phyloP scores from a whole-genome alignment of 2,113 vertebrate genomes.

The Dipodomys spectabilis region DNA sequence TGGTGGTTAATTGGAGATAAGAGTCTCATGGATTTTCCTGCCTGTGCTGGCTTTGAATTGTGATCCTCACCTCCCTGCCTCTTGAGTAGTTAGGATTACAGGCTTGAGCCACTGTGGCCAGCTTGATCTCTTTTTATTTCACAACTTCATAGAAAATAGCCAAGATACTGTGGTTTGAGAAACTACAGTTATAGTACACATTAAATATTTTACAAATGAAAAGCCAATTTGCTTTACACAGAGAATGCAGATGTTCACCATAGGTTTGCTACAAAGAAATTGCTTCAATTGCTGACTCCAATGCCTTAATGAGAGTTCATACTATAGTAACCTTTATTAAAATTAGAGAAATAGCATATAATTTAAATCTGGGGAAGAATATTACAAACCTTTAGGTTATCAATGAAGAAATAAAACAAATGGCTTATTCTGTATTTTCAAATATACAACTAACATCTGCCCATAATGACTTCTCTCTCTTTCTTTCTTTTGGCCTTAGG shows the following conservation, averaged over 20 bases:
- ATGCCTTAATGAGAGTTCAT: slow-evolving; percentile 68
- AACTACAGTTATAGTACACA: slow-evolving; percentile 22
- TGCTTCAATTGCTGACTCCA: slow-evolving; percentile 65
- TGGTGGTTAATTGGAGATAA: too few species aligned
- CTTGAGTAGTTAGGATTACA: too few species aligned
- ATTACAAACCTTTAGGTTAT: slow-evolving; percentile 64
- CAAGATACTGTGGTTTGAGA: slow-evolving; percentile 41
- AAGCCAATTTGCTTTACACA: slow-evolving; percentile 72
- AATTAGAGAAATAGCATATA: slow-evolving; percentile 73
- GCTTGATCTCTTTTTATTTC: not conserved
- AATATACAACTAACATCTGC: slow-evolving; percentile 64
- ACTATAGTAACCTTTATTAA: slow-evolving; percentile 76
- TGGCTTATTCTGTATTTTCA: slow-evolving; percentile 65
- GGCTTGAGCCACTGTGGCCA: too few species aligned
- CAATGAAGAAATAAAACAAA: slow-evolving; percentile 77
- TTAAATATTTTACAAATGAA: slow-evolving; percentile 63
- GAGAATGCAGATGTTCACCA: slow-evolving; percentile 69
- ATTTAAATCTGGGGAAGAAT: slow-evolving; percentile 69
- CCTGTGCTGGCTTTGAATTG: too few species aligned
- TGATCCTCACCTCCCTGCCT: too few species aligned
- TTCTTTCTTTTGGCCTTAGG: slow-evolving; percentile 23
- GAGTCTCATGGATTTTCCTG: too few species aligned
- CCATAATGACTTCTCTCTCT: slow-evolving; percentile 10
- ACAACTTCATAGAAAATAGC: slow-evolving; percentile 39
- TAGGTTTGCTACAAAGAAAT: slow-evolving; percentile 73